Evolutionary conservation across 1,140 invertebrate species (phyloP), one percentile per base, ranked within the genome.

Genomic region (Zaprionus capensis): DNA sequence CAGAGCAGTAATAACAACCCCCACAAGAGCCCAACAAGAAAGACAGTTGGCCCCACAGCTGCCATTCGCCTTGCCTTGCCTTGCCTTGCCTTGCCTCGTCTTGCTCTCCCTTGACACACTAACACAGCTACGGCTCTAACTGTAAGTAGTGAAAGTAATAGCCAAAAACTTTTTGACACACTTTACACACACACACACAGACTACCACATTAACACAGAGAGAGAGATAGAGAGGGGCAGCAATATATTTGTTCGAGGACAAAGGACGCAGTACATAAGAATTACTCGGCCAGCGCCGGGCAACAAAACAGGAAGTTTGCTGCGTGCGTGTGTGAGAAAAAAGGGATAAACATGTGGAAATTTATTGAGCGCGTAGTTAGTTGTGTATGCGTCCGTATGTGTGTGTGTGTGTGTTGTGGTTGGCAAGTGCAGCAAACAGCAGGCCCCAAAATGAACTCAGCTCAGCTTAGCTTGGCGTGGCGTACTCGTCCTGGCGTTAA

Each of bases 141-240:
- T 62, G 26, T 67, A 85, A 88, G 85, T 88, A 88, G 84, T 90
- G 84, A 84, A 88, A 90, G 84, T 90, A 79, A 81, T 79, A 76
- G 74, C 58, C 82, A 79, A 71, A 77, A 86, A 87, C 57, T 90
- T 88, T 90, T 82, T 88, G 85, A 79, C 84, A 88, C 81, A 88
- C 84, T 88, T 87, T 76, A 69, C 64, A 38, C 34, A 70, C 51
- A 58, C 36, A 55, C 65, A 34, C 46, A 59, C 22, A 31, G 9
- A 22, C 20, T 57, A 34, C 36, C 61, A 36, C 36, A 65, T 31
- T 31, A 57, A 2, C 22, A 61, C 9, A 56, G 11, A 20, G 22
- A 34, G 6, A 14, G 34, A 31, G 31, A 9, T 2, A 34, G 31
- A 34, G 31, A 11, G 41, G n/a, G 31, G 20, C 57, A 44, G 14